A percentile compares a stretch with the other conserved stretches of the same genome.
These are phyloP conservation scores for Hippocampus guttulatus DNA, from an alignment of 2,113 vertebrate genomes.

Conservation along the genomic window DNA sequence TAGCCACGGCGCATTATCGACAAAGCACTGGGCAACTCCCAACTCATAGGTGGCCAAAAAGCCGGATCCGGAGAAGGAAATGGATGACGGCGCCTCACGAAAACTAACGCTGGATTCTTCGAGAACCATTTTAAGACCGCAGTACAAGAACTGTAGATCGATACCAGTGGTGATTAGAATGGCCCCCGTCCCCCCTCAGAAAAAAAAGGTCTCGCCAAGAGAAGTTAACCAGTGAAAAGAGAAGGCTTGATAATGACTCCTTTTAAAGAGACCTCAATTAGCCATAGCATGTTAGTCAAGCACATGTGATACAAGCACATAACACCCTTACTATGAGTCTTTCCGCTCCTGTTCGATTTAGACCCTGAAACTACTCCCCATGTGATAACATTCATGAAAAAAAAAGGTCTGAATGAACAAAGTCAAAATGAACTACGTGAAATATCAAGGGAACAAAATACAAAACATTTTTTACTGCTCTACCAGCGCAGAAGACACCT, in stretches of 20 bases:
- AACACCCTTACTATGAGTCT: slow-evolving; percentile 9
- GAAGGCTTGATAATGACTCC: not conserved
- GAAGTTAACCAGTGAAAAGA: not conserved
- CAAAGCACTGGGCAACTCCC: slow-evolving; percentile 74
- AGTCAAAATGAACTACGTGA: too few relatives aligned
- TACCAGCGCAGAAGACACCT: not conserved
- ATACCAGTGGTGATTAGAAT: too few relatives aligned
- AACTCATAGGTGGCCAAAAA: slow-evolving; percentile 80
- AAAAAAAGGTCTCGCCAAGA: not conserved
- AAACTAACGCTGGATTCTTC: slow-evolving; percentile 25
- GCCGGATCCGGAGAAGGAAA: slow-evolving; percentile 81
- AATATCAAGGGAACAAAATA: not conserved
- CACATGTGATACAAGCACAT: slow-evolving; percentile 32
- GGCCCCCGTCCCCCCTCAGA: too few relatives aligned
- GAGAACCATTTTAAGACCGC: slow-evolving; percentile 38
- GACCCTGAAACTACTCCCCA: not conserved
- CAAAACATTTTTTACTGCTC: not conserved
- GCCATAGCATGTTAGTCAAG: slow-evolving; percentile 44
- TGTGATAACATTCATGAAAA: not conserved
- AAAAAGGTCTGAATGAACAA: too few relatives aligned
- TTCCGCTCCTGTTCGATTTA: slow-evolving; percentile 2
- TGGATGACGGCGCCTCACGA: slow-evolving; percentile 43
- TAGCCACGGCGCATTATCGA: slow-evolving; percentile 68
- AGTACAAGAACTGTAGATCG: too few relatives aligned
- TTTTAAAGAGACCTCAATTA: slow-evolving; percentile 44